Evolutionary conservation across 2,113 vertebrate genomes (phyloP).

Genomic region (Grammomys surdaster): DNA sequence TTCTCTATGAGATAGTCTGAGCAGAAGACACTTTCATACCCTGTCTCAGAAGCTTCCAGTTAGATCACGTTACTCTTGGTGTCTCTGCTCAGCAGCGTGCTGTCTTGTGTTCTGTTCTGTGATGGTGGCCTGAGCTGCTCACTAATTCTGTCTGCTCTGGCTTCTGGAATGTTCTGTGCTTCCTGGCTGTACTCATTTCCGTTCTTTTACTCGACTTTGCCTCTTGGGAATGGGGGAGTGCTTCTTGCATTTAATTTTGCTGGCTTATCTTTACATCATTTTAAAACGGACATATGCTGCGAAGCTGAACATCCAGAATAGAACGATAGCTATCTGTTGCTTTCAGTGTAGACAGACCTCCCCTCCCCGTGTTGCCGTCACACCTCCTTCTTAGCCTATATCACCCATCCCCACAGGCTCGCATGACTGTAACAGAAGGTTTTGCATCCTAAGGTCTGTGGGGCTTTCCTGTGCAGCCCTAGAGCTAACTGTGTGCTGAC

Average conservation of each 20-base stretch:
- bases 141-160: neutral
- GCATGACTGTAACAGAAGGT: neutral
- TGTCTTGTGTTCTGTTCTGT: neutral
- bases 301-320: neutral
- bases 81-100: neutral
- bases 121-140: neutral
- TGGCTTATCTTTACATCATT: neutral
- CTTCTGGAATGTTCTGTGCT: conserved; percentile 9
- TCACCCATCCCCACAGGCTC: neutral
- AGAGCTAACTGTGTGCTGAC: neutral
- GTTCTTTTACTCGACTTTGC: neutral
- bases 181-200: neutral
- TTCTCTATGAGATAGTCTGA: neutral
- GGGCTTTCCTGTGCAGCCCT: neutral
- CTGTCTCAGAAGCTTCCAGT: neutral
- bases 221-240: neutral
- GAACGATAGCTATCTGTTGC: neutral
- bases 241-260: neutral
- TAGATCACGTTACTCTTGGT: neutral
- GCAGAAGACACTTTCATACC: neutral
- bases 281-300: neutral
- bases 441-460: neutral
- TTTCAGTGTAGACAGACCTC: neutral
- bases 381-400: neutral
- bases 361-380: neutral